Evolutionary conservation across 2,888 invertebrate species (phyloP).

Genomic region (Synanthedon myopaeformis): DNA sequence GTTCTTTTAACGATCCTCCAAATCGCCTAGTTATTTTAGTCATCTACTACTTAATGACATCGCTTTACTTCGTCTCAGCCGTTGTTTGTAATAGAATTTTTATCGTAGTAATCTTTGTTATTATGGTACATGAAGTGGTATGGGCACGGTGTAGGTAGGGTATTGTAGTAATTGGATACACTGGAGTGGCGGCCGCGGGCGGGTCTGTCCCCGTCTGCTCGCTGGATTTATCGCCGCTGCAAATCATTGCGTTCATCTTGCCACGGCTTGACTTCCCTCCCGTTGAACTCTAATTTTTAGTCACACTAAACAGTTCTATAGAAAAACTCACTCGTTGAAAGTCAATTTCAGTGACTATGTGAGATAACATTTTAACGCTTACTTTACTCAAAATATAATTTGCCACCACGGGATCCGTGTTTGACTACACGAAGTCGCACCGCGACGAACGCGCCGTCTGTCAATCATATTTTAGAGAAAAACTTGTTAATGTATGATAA

Average conservation of each 20-base stretch:
- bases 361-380: too few species aligned
- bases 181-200: slow-evolving; percentile 56
- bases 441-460: too few species aligned
- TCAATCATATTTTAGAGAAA: too few species aligned
- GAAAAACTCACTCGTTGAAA: too few species aligned
- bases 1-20: background rate
- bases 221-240: slow-evolving; percentile 49
- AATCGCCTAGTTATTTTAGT: background rate
- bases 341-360: too few species aligned
- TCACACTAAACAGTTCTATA: background rate
- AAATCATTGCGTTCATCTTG: slow-evolving; percentile 54
- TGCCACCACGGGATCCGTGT: too few species aligned
- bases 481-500: too few species aligned
- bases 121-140: slow-evolving; percentile 19
- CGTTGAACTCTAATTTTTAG: background rate
- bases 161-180: slow-evolving; percentile 42
- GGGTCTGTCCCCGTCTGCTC: slow-evolving; percentile 41
- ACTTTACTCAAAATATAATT: too few species aligned
- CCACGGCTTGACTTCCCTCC: slow-evolving; percentile 17
- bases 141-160: slow-evolving; percentile 28
- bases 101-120: slow-evolving; percentile 14
- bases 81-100: slow-evolving; percentile 10
- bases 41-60: slow-evolving; percentile 3
- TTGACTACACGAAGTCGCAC: too few species aligned
- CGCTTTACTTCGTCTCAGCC: background rate